Conservation (phyloP, 2,113 vertebrate species). For the Pelobates fuscus region DNA sequence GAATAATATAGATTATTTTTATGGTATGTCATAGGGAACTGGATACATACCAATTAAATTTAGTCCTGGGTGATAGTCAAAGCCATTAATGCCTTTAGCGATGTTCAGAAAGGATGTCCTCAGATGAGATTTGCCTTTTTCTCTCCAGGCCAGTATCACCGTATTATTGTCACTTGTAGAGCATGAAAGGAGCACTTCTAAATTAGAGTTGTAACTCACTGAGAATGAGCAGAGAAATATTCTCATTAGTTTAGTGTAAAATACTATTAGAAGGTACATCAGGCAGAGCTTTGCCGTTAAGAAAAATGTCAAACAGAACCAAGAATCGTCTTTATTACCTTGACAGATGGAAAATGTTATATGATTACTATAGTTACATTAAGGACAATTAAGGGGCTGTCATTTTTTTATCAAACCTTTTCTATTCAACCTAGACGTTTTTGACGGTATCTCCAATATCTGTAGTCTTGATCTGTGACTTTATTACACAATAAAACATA, state of each 20-base stretch:
- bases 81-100: slow-evolving; percentile 69
- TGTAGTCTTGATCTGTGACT: slow-evolving; percentile 12
- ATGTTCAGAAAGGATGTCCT: slow-evolving; percentile 64
- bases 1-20: too few species aligned
- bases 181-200: slow-evolving; percentile 76
- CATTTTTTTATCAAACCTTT: slow-evolving; percentile 42
- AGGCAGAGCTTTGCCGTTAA: slow-evolving; percentile 1
- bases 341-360: slow-evolving; percentile 34
- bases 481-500: slow-evolving; percentile 40
- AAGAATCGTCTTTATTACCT: slow-evolving; percentile 45
- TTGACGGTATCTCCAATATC: slow-evolving; percentile 1
- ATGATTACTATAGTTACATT: slow-evolving; percentile 26
- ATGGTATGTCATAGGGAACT: too few species aligned
- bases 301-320: slow-evolving; percentile 43
- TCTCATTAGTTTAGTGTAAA: slow-evolving; percentile 36
- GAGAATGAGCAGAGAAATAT: slow-evolving; percentile 32
- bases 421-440: slow-evolving; percentile 21
- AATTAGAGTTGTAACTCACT: slow-evolving; percentile 68
- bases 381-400: slow-evolving; percentile 45
- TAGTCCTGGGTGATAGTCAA: slow-evolving; percentile 72
- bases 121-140: slow-evolving; percentile 63
- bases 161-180: slow-evolving; percentile 65
- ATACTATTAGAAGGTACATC: slow-evolving; percentile 28
- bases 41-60: slow-evolving; percentile 75
- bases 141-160: slow-evolving; percentile 72